Evolutionary conservation across 1,140 invertebrate genomes (phyloP).

Genomic region (Colletes latitarsis): DNA sequence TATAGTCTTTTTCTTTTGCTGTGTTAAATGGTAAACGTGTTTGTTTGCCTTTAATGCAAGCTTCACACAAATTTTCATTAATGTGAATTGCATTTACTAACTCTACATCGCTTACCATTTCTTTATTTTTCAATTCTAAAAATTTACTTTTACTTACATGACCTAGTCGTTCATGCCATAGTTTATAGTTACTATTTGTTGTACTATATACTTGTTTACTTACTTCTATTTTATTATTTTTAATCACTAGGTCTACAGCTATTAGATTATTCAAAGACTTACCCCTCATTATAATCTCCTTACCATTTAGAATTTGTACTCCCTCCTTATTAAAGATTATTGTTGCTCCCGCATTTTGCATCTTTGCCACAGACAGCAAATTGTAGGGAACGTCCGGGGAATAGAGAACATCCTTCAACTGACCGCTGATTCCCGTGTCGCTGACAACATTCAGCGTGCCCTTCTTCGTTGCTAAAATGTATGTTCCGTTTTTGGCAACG

Average conservation of each 20-base stretch:
- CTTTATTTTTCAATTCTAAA: too few species aligned
- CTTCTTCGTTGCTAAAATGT: background rate
- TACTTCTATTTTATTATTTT: too few species aligned
- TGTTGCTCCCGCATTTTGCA: background rate
- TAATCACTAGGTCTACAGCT: too few species aligned
- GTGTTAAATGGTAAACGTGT: too few species aligned
- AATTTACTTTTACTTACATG: too few species aligned
- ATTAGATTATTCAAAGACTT: background rate
- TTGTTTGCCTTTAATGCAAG: slow-evolving; percentile 73
- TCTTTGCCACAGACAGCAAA: background rate
- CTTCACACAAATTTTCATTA: slow-evolving; percentile 73
- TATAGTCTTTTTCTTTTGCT: too few species aligned
- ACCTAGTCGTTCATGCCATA: too few species aligned
- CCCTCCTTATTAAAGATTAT: background rate
- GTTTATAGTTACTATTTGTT: background rate
- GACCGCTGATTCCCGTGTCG: background rate
- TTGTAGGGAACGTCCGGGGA: background rate
- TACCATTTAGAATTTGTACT: background rate
- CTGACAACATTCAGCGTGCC: background rate
- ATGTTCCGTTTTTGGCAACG: background rate
- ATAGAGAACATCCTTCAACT: background rate
- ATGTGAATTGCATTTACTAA: background rate
- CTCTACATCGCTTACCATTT: too few species aligned
- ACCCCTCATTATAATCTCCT: background rate
- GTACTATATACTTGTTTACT: background rate